Percentiles rank a stretch among this genome's conserved stretches.
Evolutionary conservation across 2,888 invertebrate species (phyloP).

Genomic region (Synergus laeviventris): DNA sequence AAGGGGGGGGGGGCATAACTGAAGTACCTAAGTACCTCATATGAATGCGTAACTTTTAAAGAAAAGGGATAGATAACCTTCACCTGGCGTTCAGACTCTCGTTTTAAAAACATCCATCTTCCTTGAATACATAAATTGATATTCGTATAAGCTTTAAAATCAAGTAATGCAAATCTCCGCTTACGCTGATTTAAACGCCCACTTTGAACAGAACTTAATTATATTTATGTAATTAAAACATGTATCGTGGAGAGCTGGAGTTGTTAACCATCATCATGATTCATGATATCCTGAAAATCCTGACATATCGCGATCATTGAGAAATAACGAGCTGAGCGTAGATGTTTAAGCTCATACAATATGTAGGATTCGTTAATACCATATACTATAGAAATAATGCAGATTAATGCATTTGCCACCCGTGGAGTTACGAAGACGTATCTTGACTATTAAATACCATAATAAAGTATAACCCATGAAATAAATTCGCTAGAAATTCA

Average conservation of each 20-base stretch:
- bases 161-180: conserved; percentile 24
- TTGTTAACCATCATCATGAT: conserved; percentile 11
- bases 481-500: too few relatives aligned
- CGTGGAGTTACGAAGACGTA: too few relatives aligned
- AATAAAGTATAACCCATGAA: too few relatives aligned
- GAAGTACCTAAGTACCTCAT: neutral
- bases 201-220: conserved; percentile 21
- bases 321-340: neutral
- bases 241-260: neutral
- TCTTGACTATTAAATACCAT: too few relatives aligned
- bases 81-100: neutral
- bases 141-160: conserved; percentile 3
- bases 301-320: neutral
- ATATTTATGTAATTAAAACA: conserved; percentile 31
- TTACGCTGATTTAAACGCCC: conserved; percentile 4
- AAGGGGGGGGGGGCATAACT: neutral
- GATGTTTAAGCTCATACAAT: neutral
- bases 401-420: neutral
- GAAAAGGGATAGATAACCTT: conserved; percentile 2
- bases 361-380: neutral
- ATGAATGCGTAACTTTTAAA: neutral
- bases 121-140: neutral
- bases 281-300: conserved; percentile 8
- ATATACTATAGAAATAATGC: neutral
- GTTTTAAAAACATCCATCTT: conserved; percentile 8